Evolutionary conservation across 2,113 vertebrate genomes (phyloP), one percentile per base, ranked within the genome.

Genomic region (Cyanoderma ruficeps): DNA sequence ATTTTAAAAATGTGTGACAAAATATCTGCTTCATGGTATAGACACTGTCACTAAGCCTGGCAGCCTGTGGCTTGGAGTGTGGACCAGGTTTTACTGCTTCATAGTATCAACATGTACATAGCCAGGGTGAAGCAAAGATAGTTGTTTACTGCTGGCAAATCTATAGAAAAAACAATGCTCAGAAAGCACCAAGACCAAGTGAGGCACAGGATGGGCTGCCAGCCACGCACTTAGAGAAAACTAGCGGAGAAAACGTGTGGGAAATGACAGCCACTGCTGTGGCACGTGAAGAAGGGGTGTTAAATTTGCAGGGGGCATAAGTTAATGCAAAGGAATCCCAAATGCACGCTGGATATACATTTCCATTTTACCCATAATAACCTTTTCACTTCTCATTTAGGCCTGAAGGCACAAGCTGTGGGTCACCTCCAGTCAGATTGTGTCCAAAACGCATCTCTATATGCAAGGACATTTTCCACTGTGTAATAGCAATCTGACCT

Each of bases 311-410:
- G 11, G 4, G 28, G 4, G 0, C 13, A 21, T 14, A 91, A 65
- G 74, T 67, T 89, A 84, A 91, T 41, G 46, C 21, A 85, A 37
- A 76, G 21, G 35, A 92, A 53, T 79, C 57, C 57, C 70, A 87
- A 68, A 85, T 24, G 22, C 18, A n/a, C 1, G 1, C 27, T 69
- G 55, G 37, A 33, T 65, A 61, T 27, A 16, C 31, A 35, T 83
- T 95, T 92, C 53, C 35, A 65, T 77, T 92, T 93, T 70, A 53
- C 39, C 20, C 6, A 6, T 46, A 90, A 83, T 57, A 93, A 72
- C 28, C 25, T 88, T 83, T 72, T 35, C 1, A 3, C 25, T 88
- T 76, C 28, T 27, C 24, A 49, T 57, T 92, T 56, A 77, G 46
- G 23, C 70, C 50, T 72, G 79, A 85, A 83, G 60, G 25, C 25